Evolutionary conservation across 2,888 invertebrate genomes (phyloP).

Genomic region (Troides helena): DNA sequence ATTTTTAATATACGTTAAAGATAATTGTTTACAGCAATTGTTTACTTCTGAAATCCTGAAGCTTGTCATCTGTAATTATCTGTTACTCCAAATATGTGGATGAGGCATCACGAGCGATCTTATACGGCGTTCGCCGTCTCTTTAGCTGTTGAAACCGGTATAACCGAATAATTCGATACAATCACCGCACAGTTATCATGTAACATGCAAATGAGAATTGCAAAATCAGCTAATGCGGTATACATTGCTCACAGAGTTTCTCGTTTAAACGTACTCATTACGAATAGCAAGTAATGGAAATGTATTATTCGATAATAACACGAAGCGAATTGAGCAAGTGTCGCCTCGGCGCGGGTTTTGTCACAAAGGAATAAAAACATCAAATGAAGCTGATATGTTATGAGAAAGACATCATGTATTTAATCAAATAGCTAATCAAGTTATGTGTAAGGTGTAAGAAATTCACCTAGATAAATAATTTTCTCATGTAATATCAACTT

Average conservation of each 20-base stretch:
- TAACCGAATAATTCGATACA: conserved; percentile 35
- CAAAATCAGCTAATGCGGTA: conserved; percentile 29
- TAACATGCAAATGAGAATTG: conserved; percentile 33
- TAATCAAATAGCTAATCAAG: conserved; percentile 10
- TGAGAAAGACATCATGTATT: conserved; percentile 28
- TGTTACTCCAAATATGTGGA: conserved; percentile 28
- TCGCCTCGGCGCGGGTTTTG: conserved; percentile 28
- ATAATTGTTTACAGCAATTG: conserved; percentile 22
- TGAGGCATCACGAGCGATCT: conserved; percentile 28
- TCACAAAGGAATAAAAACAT: conserved; percentile 34
- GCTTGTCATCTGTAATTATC: conserved; percentile 30
- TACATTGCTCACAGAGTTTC: conserved; percentile 31
- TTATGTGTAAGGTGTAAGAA: conserved; percentile 5
- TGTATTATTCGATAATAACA: conserved; percentile 26
- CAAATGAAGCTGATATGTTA: conserved; percentile 33
- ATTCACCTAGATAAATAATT: background rate
- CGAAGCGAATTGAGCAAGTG: conserved; percentile 16
- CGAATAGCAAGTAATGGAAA: conserved; percentile 31
- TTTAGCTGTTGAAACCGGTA: conserved; percentile 42
- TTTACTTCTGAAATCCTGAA: conserved; percentile 21
- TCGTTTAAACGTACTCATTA: conserved; percentile 19
- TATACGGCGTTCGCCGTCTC: conserved; percentile 37
- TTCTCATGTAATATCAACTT: background rate
- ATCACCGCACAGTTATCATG: conserved; percentile 30
- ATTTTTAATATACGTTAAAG: conserved; percentile 3